Evolutionary conservation across 1,140 invertebrate species (phyloP), one percentile per base, ranked within the genome.

Genomic region (Triops longicaudatus): DNA sequence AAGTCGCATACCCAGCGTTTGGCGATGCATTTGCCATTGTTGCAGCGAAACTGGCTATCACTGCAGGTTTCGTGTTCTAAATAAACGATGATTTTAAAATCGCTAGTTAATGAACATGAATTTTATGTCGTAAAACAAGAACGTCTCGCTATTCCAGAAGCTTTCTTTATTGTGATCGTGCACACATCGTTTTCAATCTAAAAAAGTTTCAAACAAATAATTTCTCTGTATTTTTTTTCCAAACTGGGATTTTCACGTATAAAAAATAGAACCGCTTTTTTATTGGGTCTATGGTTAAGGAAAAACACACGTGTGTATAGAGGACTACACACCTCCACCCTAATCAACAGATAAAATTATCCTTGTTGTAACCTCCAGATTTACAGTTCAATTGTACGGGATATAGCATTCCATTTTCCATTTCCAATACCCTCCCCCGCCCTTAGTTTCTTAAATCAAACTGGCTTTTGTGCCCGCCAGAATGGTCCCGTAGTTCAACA

Each of bases 31-130:
- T 79, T 72, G 14, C 84, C 82, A 72, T 85, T 85, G 9, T 87
- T 88, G 80, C 92, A 93, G 4, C 87, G 83, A 75, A 92, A 89
- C 82, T 90, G 88, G 41, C 87, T 86, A 5, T 88, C 87, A 1
- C 84, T 82, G 81, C 91, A 93, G 0, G 83, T 86, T 26, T 78
- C 79, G 26, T 77, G 73, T 12, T 41, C 76, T 77, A 77, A 10
- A n/a, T n/a, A n/a, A n/a, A n/a, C n/a, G n/a, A n/a, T n/a, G n/a
- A n/a, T n/a, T n/a, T n/a, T n/a, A n/a, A n/a, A n/a, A n/a, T n/a
- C n/a, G n/a, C n/a, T n/a, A n/a, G n/a, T n/a, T n/a, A n/a, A n/a
- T n/a, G n/a, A n/a, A n/a, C 11, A 75, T 14, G 1, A 42, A 26
- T 44, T 42, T 11, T 28, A 42, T 41, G 27, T 10, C 11, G 26